Conservation (phyloP, 1,140 invertebrate species). For the Aphelinus atriplicis region DNA sequence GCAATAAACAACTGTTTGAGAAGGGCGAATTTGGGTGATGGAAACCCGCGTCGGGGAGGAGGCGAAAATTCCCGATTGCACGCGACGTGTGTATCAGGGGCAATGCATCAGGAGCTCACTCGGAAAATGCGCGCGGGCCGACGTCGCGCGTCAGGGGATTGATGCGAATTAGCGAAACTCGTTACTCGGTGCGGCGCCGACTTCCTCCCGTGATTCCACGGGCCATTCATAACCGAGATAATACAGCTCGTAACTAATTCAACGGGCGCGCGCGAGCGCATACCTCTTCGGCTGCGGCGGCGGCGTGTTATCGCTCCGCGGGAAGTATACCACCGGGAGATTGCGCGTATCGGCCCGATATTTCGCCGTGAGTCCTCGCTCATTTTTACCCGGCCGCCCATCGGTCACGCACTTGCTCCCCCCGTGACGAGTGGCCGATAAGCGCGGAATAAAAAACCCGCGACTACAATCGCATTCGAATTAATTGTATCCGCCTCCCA, state of each 20-base stretch:
- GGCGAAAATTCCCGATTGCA: too few relatives aligned
- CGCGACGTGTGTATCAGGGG: too few relatives aligned
- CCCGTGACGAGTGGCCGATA: slow-evolving; percentile 33
- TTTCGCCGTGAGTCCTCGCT: slow-evolving; percentile 5
- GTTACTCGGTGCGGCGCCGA: background rate
- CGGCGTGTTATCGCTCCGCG: too few relatives aligned
- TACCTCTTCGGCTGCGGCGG: too few relatives aligned
- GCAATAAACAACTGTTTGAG: too few relatives aligned
- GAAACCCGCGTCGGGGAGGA: too few relatives aligned
- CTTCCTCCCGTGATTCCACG: slow-evolving; percentile 1
- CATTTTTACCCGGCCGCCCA: background rate
- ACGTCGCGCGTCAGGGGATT: background rate
- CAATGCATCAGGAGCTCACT: too few relatives aligned
- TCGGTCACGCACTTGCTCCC: slow-evolving; percentile 23
- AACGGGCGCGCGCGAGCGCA: background rate
- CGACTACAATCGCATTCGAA: slow-evolving; percentile 46
- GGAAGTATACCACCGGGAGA: background rate
- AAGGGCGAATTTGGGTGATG: too few relatives aligned
- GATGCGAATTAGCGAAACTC: slow-evolving; percentile 7
- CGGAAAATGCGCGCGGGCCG: too few relatives aligned
- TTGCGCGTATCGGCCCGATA: slow-evolving; percentile 4
- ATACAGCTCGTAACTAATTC: background rate
- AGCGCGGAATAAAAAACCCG: slow-evolving; percentile 29
- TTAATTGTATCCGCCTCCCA: slow-evolving; percentile 49
- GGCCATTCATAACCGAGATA: slow-evolving; percentile 7